Evolutionary conservation across 1,140 invertebrate genomes (phyloP).

Genomic region (Leguminivora glycinivorella): DNA sequence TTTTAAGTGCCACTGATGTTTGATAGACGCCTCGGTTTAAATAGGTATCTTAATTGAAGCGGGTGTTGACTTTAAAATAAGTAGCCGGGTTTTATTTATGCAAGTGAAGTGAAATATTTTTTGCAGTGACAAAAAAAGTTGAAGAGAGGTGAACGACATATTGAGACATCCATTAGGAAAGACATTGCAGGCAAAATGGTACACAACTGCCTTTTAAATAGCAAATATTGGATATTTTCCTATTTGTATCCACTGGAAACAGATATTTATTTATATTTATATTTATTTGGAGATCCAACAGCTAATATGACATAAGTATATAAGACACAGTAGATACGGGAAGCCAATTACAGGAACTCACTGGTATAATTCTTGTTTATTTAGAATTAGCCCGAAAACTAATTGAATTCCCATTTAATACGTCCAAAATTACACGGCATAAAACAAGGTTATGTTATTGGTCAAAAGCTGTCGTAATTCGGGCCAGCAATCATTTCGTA

Average conservation of each 20-base stretch:
- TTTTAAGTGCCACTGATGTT: conserved; percentile 25
- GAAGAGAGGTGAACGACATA: background rate
- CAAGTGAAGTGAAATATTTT: background rate
- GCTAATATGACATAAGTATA: too few species aligned
- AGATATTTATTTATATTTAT: too few species aligned
- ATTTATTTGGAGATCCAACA: too few species aligned
- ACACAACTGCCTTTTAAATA: too few species aligned
- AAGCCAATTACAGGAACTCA: too few species aligned
- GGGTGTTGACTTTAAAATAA: background rate
- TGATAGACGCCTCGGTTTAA: conserved; percentile 4
- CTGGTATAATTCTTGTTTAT: too few species aligned
- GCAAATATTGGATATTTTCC: too few species aligned
- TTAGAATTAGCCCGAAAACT: too few species aligned
- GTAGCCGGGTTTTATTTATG: background rate
- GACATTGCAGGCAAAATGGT: background rate
- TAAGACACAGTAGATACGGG: too few species aligned
- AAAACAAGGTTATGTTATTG: conserved; percentile 3
- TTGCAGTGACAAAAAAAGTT: background rate
- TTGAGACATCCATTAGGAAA: background rate
- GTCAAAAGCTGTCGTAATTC: conserved; percentile 4
- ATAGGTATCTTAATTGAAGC: background rate
- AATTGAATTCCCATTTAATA: background rate
- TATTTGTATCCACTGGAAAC: too few species aligned
- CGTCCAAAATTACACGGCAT: background rate
- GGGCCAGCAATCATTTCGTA: conserved; percentile 12